Percentiles rank a stretch among this genome's conserved stretches.
Conservation (phyloP, 2,888 invertebrate species). For the Arge pagana region DNA sequence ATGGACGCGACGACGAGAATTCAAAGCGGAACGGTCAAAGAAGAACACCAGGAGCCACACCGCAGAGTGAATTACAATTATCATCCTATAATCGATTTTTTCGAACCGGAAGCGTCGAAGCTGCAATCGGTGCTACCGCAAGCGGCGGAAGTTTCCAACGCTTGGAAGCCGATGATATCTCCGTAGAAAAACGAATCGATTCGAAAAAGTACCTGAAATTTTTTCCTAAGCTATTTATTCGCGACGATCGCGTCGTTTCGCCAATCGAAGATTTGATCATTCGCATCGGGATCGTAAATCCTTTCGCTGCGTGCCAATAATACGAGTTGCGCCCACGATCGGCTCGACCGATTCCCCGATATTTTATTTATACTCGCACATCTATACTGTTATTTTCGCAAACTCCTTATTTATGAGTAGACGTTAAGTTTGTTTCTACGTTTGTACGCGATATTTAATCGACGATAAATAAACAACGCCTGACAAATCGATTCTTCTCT, state of each 20-base stretch:
- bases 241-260: neutral
- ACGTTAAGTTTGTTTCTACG: too few species aligned
- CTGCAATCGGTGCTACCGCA: conserved; percentile 43
- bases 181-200: conserved; percentile 4
- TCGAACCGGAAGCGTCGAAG: conserved; percentile 61
- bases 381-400: too few species aligned
- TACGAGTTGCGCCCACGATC: too few species aligned
- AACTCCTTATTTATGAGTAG: too few species aligned
- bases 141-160: conserved; percentile 36
- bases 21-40: conserved; percentile 49
- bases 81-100: conserved; percentile 83
- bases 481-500: too few species aligned
- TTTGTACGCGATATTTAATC: too few species aligned
- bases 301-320: too few species aligned
- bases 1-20: conserved; percentile 37
- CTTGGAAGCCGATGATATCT: conserved; percentile 54
- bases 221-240: conserved; percentile 13
- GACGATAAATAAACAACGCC: too few species aligned
- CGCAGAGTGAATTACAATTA: conserved; percentile 79
- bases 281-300: too few species aligned
- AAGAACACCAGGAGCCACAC: conserved; percentile 48
- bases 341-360: too few species aligned
- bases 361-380: too few species aligned
- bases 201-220: conserved; percentile 44
- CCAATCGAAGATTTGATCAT: too few species aligned